phyloP scores from a whole-genome alignment of 2,797 vertebrate genomes.

The Harpagifer antarcticus region DNA sequence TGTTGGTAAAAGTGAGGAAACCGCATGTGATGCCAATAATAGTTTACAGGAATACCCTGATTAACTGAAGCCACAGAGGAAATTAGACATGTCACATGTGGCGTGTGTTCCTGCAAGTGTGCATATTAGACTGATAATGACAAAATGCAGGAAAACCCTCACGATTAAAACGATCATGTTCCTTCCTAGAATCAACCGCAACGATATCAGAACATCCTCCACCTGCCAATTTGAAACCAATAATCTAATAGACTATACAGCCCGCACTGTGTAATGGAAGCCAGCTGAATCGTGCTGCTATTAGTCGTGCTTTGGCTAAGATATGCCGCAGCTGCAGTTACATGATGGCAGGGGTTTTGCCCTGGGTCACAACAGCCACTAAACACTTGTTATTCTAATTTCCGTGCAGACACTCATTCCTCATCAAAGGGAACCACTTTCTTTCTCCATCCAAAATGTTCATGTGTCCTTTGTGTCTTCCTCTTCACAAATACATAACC shows the following conservation, averaged over 20 bases:
- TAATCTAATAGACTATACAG: constrained; percentile 60
- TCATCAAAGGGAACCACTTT: constrained; percentile 17
- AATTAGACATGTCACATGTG: constrained; percentile 17
- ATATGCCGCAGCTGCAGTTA: constrained; percentile 62
- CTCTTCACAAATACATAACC: constrained; percentile 11
- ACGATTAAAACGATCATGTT: constrained; percentile 9
- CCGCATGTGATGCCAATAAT: constrained; percentile 19
- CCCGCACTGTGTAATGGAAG: constrained; percentile 70
- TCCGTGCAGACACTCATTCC: constrained; percentile 6
- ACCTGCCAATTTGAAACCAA: constrained; percentile 51
- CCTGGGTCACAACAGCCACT: constrained; percentile 58
- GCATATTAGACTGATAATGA: neutral
- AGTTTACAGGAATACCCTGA: constrained; percentile 16
- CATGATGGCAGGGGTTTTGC: constrained; percentile 55
- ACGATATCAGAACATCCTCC: constrained; percentile 34
- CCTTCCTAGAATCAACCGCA: constrained; percentile 22
- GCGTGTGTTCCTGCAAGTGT: neutral
- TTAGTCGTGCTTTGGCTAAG: constrained; percentile 60
- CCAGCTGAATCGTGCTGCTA: constrained; percentile 72
- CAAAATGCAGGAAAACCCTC: constrained; percentile 5
- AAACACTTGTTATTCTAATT: constrained; percentile 59
- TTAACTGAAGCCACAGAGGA: constrained; percentile 14
- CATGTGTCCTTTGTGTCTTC: neutral
- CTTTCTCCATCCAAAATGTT: constrained; percentile 6
- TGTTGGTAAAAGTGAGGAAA: constrained; percentile 34